Evolutionary conservation across 2,797 vertebrate genomes (phyloP), one percentile per base, ranked within the genome.

Genomic region (Hephaestus fuliginosus): DNA sequence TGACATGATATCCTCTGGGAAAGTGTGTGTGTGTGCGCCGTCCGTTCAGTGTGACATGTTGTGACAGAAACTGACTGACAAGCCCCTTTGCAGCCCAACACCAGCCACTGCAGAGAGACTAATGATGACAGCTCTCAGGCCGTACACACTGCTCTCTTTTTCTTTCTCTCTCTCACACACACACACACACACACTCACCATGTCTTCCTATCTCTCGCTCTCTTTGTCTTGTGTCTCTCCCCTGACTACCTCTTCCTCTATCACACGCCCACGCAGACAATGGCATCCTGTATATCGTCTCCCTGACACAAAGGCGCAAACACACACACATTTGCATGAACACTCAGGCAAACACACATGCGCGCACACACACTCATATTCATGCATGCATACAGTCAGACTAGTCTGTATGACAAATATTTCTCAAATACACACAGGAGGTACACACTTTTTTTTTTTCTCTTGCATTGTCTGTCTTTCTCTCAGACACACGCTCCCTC

Each of bases 201-300:
- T 88, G 78, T 93, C 90, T 88, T 90, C 76, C 90, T 71, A 74
- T 92, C 87, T 83, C 83, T 90, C 58, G 58, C 72, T 84, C 80
- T 92, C 93, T 93, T 92, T 94, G 91, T 94, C 93, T 93, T 85
- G 82, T 89, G 86, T 93, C 87, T 93, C 89, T 91, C 89, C 89
- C 91, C 92, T 72, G 72, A 86, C 92, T 93, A 94, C 92, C 90
- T 93, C 91, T 94, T 90, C 83, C 86, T 91, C 88, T 76, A 87
- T 88, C 91, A 91, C 91, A 93, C 92, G 85, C 92, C 91, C 93
- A 93, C 91, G 78, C 91, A 90, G 88, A 94, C 92, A 94, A 94
- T 93, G 89, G 89, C 90, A 91, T 92, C 81, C 87, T 93, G 92
- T 94, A 87, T 91, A 89, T 90, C 86, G 85, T 90, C 87, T 92